Base-by-base conservation (phyloP, 2,888 invertebrate species). In the Slavum lentiscoides region DNA sequence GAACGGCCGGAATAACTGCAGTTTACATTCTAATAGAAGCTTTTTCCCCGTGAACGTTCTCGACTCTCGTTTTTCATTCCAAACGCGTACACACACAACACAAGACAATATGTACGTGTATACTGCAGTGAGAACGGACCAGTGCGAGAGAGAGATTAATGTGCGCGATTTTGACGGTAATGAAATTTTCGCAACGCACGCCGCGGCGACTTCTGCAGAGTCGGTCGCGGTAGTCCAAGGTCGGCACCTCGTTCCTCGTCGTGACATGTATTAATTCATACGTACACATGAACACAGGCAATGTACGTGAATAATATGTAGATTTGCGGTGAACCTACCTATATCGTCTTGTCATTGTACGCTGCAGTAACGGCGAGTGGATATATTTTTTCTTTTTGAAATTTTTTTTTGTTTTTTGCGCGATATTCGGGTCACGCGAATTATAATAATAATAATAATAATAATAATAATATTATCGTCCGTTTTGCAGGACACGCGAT, bases 361-460 rank as follows among this genome's bases (percentile, higher is more conserved):
- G 4, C 30, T 30, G 30, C 30, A 30, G 4, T 30, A 59, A 67
- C n/a, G 11, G n/a, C 21, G 2, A 62, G 30, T 59, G 17, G 30
- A 30, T 30, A 43, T 43, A 9, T 43, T 43, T 9, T 43, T 9
- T 43, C 7, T 43, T 9, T 43, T 9, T 43, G 43, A 7, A 9
- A 64, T 64, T 49, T 19, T 61, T 55, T 75, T 59, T 59, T 49
- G 21, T 68, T 49, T 62, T 61, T 15, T 62, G 37, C 55, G 49
- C 69, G 77, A 77, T 69, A 77, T 69, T 77, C 77, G 77, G 77
- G 77, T 77, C 77, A 69, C 77, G 62, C 75, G 58, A 67, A 61
- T 37, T 23, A 23, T 30, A 30, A 30, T 30, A 30, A 30, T 30
- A 30, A 30, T 30, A 67, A 61, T 37, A 23, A 23, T 30, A 30